Evolutionary conservation across 2,797 vertebrate genomes (phyloP), one percentile per base, ranked within the genome.

Genomic region (Galago senegalensis): DNA sequence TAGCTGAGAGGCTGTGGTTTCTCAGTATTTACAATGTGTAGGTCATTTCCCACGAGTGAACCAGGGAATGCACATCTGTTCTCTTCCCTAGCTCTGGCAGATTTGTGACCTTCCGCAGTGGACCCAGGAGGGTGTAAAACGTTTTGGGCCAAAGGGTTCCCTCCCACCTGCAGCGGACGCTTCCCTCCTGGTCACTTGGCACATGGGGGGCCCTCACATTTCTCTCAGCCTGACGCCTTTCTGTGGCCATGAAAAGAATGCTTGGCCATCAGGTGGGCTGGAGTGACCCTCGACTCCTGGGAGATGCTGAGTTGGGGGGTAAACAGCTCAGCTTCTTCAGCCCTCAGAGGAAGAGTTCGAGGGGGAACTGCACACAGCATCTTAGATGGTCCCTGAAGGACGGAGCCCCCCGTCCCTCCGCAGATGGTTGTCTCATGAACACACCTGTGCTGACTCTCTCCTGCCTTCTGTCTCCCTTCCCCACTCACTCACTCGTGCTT

Each of bases 81-180:
- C 43, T 86, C 58, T 29, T 20, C 31, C 9, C 34, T 63, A 58
- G 23, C 11, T 73, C 89, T 83, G 40, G 40, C 29, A 79, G 43
- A 43, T 31, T 29, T 82, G 61, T 0, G 27, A 40, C 40, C 10
- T 40, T 73, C 53, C 10, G 9, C 17, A 25, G 23, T 9, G 23
- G 13, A 46, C 23, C 7, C 18, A 73, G 29, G 2, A 56, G 49
- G 31, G 13, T 10, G 1, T 23, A 37, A 70, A 20, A 73, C 13
- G 1, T 63, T 29, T 53, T 4, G 0, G 27, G 1, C 16, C 34
- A 31, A 67, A 31, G 43, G 29, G 14, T 21, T 76, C 37, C 53
- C 23, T 76, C 37, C 53, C 23, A 34, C 29, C 18, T 7, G 21
- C 1, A 4, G 17, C 3, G 20, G 58, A 1, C 0, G 0, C 23